A percentile compares a stretch with the other conserved stretches of the same genome.
Conservation (phyloP, 2,888 invertebrate species). For the Diarsia dahlii region DNA sequence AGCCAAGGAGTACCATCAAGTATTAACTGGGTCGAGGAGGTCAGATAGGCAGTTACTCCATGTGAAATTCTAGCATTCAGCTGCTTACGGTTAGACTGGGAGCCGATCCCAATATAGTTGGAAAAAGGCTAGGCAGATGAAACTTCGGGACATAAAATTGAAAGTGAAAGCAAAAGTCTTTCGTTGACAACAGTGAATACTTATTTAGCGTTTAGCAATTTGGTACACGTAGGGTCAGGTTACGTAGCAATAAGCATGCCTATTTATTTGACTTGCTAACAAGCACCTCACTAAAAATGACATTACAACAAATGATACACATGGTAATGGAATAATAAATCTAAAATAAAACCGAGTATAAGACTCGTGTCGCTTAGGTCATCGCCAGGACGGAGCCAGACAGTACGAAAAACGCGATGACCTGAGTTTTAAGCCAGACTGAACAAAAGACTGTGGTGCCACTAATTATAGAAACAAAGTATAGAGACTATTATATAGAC, state of each 20-base stretch:
- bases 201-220: too few relatives aligned
- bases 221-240: background rate
- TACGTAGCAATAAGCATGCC: background rate
- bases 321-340: constrained; percentile 42
- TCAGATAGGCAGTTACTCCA: too few relatives aligned
- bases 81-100: too few relatives aligned
- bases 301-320: constrained; percentile 24
- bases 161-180: too few relatives aligned
- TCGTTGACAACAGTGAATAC: too few relatives aligned
- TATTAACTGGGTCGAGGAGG: too few relatives aligned
- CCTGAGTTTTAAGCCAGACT: constrained; percentile 19
- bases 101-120: too few relatives aligned
- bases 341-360: constrained; percentile 24
- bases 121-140: too few relatives aligned
- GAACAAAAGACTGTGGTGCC: background rate
- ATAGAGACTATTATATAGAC: too few relatives aligned
- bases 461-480: background rate
- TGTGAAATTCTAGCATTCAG: too few relatives aligned
- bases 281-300: background rate
- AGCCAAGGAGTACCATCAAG: too few relatives aligned
- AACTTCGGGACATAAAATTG: too few relatives aligned
- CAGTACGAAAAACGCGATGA: constrained; percentile 42
- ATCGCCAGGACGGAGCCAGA: constrained; percentile 43
- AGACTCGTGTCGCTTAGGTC: constrained; percentile 52
- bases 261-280: background rate